Percentiles rank a stretch among this genome's conserved stretches.
Evolutionary conservation across 2,113 vertebrate species (phyloP).

Genomic region (Ceyx melanurus): DNA sequence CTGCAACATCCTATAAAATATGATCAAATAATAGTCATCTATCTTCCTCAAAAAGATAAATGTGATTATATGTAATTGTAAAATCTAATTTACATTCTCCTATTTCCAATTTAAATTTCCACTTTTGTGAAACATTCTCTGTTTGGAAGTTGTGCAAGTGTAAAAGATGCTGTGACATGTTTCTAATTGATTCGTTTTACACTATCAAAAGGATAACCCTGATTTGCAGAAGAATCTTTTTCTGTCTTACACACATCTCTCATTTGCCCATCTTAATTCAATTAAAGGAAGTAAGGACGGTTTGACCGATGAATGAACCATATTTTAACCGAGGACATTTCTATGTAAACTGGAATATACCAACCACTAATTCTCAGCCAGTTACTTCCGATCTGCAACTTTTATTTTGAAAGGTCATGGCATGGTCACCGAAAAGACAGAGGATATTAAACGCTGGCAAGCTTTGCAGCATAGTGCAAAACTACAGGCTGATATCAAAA

Average conservation of each 20-base stretch:
- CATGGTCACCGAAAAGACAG: slow-evolving; percentile 74
- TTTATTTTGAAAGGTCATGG: slow-evolving; percentile 78
- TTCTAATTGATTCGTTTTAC: slow-evolving; percentile 84
- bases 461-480: background rate
- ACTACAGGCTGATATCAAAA: slow-evolving; percentile 25
- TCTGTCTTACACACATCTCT: slow-evolving; percentile 85
- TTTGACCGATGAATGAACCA: slow-evolving; percentile 95
- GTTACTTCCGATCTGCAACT: slow-evolving; percentile 81
- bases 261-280: slow-evolving; percentile 98
- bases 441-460: slow-evolving; percentile 63
- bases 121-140: slow-evolving; percentile 64
- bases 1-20: slow-evolving; percentile 57
- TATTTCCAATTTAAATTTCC: slow-evolving; percentile 57
- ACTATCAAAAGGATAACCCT: slow-evolving; percentile 68
- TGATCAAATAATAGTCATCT: slow-evolving; percentile 30
- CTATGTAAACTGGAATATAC: slow-evolving; percentile 83
- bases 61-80: slow-evolving; percentile 54
- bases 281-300: slow-evolving; percentile 95
- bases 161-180: slow-evolving; percentile 71
- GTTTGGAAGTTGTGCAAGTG: slow-evolving; percentile 53
- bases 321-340: slow-evolving; percentile 89
- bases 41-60: slow-evolving; percentile 57
- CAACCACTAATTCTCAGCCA: slow-evolving; percentile 84
- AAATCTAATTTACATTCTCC: slow-evolving; percentile 64
- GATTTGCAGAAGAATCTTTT: slow-evolving; percentile 75